Evolutionary conservation across 2,113 vertebrate genomes (phyloP).

Genomic region (Xenopus borealis): DNA sequence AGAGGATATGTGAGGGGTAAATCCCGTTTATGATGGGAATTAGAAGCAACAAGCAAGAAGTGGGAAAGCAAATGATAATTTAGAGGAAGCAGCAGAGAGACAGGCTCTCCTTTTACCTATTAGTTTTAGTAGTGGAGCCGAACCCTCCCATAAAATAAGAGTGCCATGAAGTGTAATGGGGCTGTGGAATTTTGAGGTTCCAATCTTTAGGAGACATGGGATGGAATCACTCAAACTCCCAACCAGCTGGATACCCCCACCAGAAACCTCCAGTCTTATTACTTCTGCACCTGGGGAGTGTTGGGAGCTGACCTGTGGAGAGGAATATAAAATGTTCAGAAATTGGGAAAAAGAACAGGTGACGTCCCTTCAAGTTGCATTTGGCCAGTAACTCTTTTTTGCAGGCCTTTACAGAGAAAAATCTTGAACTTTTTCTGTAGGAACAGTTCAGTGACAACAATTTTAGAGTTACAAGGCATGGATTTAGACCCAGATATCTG

Average conservation of each 20-base stretch:
- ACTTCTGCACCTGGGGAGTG: not conserved
- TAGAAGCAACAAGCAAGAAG: not conserved
- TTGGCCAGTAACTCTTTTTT: no score
- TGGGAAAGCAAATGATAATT: not conserved
- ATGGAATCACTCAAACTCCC: not conserved
- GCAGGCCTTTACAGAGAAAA: no score
- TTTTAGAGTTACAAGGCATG: no score
- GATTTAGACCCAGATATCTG: no score
- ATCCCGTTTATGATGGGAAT: not conserved
- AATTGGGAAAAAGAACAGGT: no score
- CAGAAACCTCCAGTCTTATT: not conserved
- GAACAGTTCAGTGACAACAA: no score
- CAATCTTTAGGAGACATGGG: conserved; percentile 4
- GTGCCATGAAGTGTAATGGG: conserved; percentile 15
- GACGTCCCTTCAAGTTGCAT: no score
- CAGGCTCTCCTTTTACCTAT: not conserved
- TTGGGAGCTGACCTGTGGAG: not conserved
- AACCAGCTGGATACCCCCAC: not conserved
- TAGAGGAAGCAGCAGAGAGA: not conserved
- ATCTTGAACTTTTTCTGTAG: no score
- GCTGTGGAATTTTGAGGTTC: conserved; percentile 4
- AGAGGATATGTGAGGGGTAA: not conserved
- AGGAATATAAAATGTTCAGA: not conserved
- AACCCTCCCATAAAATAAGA: conserved; percentile 1
- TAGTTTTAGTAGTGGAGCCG: not conserved